Evolutionary conservation across 1,140 invertebrate genomes (phyloP).

Genomic region (Drosophila erecta): DNA sequence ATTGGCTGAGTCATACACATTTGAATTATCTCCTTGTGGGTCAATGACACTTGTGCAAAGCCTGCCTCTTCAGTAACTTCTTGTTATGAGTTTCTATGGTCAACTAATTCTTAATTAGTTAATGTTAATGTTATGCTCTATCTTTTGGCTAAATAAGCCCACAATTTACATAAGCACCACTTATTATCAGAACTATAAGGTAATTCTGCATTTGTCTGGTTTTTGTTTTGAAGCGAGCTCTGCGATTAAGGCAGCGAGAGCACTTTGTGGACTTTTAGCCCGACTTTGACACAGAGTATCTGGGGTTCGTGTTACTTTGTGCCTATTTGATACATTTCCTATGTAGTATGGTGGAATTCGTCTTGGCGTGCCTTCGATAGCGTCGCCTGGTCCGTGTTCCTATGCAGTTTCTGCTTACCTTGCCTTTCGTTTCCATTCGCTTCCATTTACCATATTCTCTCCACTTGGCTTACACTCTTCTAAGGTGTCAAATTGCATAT

Average conservation of each 20-base stretch:
- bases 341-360: slow-evolving; percentile 39
- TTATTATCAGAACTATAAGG: neutral
- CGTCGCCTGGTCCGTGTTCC: slow-evolving; percentile 39
- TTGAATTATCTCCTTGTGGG: neutral
- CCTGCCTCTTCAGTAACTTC: no score
- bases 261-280: neutral
- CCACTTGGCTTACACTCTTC: slow-evolving; percentile 21
- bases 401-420: slow-evolving; percentile 44
- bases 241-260: slow-evolving; percentile 6
- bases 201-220: slow-evolving; percentile 20
- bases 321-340: slow-evolving; percentile 6
- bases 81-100: no score
- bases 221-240: slow-evolving; percentile 21
- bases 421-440: slow-evolving; percentile 22
- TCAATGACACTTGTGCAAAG: no score
- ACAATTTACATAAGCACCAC: neutral
- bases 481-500: slow-evolving; percentile 38
- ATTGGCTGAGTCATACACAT: neutral
- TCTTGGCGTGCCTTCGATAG: slow-evolving; percentile 35
- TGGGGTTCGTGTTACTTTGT: slow-evolving; percentile 2
- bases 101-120: neutral
- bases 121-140: no score
- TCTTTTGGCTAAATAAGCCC: no score
- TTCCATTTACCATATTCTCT: slow-evolving; percentile 7
- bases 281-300: slow-evolving; percentile 18